These are phyloP conservation scores for Thamnophis elegans DNA, from an alignment of 2,797 vertebrate species.

Conservation along the genomic window DNA sequence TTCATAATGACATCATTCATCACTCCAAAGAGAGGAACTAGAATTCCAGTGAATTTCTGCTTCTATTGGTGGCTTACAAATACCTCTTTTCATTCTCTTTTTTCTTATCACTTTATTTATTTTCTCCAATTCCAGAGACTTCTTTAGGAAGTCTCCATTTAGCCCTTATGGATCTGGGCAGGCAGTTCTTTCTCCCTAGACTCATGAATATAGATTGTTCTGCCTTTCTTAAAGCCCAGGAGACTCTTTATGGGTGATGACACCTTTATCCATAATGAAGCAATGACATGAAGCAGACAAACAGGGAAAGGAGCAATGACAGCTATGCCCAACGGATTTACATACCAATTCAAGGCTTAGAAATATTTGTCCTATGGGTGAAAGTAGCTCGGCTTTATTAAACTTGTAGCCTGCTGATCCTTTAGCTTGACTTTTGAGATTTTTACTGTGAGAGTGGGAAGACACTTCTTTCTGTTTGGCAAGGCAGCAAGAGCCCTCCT, in stretches of 20 bases:
- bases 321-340: not conserved
- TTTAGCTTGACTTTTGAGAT: not conserved
- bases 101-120: not conserved
- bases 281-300: not conserved
- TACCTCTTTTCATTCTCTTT: not conserved
- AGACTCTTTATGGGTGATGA: not conserved
- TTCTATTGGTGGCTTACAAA: not conserved
- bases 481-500: not conserved
- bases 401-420: not conserved
- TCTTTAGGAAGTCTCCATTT: not conserved
- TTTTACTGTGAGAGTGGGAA: not conserved
- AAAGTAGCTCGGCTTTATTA: not conserved
- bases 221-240: not conserved
- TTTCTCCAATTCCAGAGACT: not conserved
- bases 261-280: not conserved
- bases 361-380: not conserved
- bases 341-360: not conserved
- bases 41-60: not conserved
- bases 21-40: not conserved
- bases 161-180: not conserved
- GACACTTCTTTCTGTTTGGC: not conserved
- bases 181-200: not conserved
- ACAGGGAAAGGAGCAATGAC: not conserved
- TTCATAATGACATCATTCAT: not conserved
- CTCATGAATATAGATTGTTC: not conserved